Conservation (phyloP, 2,113 vertebrate species). For the Chaetodon auriga region DNA sequence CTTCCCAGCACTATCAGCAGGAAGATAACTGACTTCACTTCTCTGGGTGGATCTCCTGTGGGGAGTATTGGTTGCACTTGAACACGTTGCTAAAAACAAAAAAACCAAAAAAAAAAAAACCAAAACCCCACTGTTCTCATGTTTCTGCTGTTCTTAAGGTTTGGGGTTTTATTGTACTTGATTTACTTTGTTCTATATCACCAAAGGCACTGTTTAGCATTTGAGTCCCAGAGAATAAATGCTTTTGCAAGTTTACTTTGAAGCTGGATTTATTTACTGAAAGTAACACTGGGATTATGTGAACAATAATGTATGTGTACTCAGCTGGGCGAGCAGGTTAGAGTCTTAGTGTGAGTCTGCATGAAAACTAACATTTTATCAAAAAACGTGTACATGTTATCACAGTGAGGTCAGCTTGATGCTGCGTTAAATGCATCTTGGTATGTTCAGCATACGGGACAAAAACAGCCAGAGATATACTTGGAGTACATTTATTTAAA, state of each 20-base stretch:
- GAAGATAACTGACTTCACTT: slow-evolving; percentile 53
- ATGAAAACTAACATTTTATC: neutral
- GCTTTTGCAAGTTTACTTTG: slow-evolving; percentile 58
- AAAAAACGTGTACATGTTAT: neutral
- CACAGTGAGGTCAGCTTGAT: neutral
- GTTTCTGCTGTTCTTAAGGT: slow-evolving; percentile 57
- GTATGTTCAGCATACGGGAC: neutral
- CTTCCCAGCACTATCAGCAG: slow-evolving; percentile 90
- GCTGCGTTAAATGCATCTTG: neutral
- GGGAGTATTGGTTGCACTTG: slow-evolving; percentile 55
- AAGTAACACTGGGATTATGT: neutral
- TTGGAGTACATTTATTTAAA: slow-evolving; percentile 66
- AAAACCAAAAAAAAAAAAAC: too few relatives aligned
- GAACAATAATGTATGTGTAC: neutral
- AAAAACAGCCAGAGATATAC: neutral
- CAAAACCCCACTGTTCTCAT: slow-evolving; percentile 15
- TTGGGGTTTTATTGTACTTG: slow-evolving; percentile 54
- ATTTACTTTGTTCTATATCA: slow-evolving; percentile 42
- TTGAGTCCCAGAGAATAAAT: slow-evolving; percentile 65
- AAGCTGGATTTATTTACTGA: neutral
- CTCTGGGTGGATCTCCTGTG: neutral
- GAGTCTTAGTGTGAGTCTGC: neutral
- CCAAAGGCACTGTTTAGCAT: slow-evolving; percentile 38
- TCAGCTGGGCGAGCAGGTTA: neutral
- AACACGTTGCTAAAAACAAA: slow-evolving; percentile 5